Evolutionary conservation across 2,797 vertebrate species (phyloP), one percentile per base, ranked within the genome.

Genomic region (Mastacembelus armatus): DNA sequence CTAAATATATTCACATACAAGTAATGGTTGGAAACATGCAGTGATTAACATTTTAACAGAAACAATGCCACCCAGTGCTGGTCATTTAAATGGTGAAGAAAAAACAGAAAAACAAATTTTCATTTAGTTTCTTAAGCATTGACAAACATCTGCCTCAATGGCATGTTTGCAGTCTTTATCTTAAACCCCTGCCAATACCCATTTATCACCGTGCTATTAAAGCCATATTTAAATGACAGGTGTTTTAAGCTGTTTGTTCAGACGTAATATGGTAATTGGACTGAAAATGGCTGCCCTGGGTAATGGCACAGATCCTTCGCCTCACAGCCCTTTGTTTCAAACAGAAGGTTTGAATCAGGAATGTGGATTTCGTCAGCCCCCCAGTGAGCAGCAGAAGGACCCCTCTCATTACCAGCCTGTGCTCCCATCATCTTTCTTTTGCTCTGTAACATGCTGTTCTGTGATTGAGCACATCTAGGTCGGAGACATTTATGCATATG

Each of bases 271-370:
- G 57, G 35, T 88, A 66, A 87, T 78, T 77, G 70, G 38, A 66
- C 61, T 78, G 56, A 76, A 83, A 78, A 67, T 65, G 68, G 72
- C 68, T 21, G 78, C 73, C 72, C 56, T 42, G 62, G 71, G 73
- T 84, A 80, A 84, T 54, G 65, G 70, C 80, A 71, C 72, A 29
- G 40, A 64, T 81, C 50, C 54, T 74, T 21, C 24, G 44, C 59
- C 70, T 81, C 56, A 0, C 66, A 68, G 71, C 33, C 33, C 45
- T 80, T 78, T 81, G 74, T 88, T 73, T 81, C 62, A 48, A 42
- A 68, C 81, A 86, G 82, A 86, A 66, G 82, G 71, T 81, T 81
- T 74, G 80, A 85, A 82, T 85, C 63, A 49, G 71, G 57, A 75
- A 82, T 73, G 80, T 72, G 59, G 62, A 67, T 85, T 69, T 85